Conservation (phyloP, 2,797 vertebrate genomes). For the Crenuchus spilurus region DNA sequence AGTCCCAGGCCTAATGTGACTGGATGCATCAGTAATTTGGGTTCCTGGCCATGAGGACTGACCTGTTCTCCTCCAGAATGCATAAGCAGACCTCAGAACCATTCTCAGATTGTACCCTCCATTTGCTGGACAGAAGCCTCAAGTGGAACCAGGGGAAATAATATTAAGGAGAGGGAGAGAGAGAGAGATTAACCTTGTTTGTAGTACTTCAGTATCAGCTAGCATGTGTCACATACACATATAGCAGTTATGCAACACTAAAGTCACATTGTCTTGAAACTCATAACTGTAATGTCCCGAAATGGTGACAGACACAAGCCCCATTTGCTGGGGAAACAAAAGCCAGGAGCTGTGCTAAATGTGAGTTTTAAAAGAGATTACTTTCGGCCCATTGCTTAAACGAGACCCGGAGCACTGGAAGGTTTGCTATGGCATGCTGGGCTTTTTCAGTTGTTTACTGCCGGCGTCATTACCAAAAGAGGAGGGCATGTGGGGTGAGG, state of each 20-base stretch:
- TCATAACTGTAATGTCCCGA: slow-evolving; percentile 32
- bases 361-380: slow-evolving; percentile 57
- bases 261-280: slow-evolving; percentile 24
- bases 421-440: slow-evolving; percentile 41
- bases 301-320: slow-evolving; percentile 2
- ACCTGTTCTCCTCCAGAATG: slow-evolving; percentile 46
- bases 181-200: too few species aligned
- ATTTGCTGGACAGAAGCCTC: slow-evolving; percentile 5
- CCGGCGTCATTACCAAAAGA: slow-evolving; percentile 62
- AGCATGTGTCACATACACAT: too few species aligned
- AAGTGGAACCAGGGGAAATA: background rate
- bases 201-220: too few species aligned
- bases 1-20: slow-evolving; percentile 59
- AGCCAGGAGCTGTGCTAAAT: slow-evolving; percentile 48
- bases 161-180: too few species aligned
- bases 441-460: slow-evolving; percentile 68
- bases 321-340: slow-evolving; percentile 40
- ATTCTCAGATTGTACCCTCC: slow-evolving; percentile 26
- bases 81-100: slow-evolving; percentile 49
- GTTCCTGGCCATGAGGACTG: slow-evolving; percentile 48
- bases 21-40: slow-evolving; percentile 54
- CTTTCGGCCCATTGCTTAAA: slow-evolving; percentile 66
- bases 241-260: slow-evolving; percentile 4
- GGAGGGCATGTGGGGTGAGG: slow-evolving; percentile 7
- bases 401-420: slow-evolving; percentile 63